Evolutionary conservation across 1,140 invertebrate genomes (phyloP), one percentile per base, ranked within the genome.

Genomic region (Notospermus geniculatus): DNA sequence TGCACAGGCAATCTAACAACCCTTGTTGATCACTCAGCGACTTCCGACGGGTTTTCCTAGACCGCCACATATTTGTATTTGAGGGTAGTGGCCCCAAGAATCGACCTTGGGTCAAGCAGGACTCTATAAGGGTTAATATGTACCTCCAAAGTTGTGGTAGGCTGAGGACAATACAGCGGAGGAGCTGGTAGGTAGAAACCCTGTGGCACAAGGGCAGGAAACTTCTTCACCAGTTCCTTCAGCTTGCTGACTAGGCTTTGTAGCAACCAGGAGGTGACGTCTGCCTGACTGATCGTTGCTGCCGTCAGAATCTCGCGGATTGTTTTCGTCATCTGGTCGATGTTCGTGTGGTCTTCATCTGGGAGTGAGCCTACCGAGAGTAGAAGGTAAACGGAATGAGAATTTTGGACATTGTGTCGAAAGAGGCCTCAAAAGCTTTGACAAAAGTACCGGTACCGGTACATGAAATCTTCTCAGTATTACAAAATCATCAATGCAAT

Each of bases 121-220:
- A n/a, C n/a, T n/a, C n/a, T n/a, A n/a, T n/a, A n/a, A n/a, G n/a
- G n/a, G n/a, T n/a, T n/a, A 54, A 59, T 17, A 56, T 39, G 66
- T 58, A 75, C 73, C 67, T 68, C 45, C 19, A 57, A 57, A 25
- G 58, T 67, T n/a, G 63, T 57, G 13, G 73, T 45, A 11, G 78
- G 75, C 57, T 82, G 80, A 13, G 77, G 77, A 56, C 76, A 80
- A 64, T 73, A 81, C 1, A 79, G 60, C 7, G 79, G 78, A 4
- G 80, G 80, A 22, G 75, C 69, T 5, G 80, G 80, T 19, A 81
- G 62, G 64, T 82, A 80, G 53, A 81, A 75, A 4, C 75, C 74
- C n/a, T 71, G 63, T 7, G 76, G 68, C 4, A 82, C 74, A 22
- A 79, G 53, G 1, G 77, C 64, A 30, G 64, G 45, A 2, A 77